Conservation (phyloP, 2,113 vertebrate genomes). For the Salvelinus fontinalis region DNA sequence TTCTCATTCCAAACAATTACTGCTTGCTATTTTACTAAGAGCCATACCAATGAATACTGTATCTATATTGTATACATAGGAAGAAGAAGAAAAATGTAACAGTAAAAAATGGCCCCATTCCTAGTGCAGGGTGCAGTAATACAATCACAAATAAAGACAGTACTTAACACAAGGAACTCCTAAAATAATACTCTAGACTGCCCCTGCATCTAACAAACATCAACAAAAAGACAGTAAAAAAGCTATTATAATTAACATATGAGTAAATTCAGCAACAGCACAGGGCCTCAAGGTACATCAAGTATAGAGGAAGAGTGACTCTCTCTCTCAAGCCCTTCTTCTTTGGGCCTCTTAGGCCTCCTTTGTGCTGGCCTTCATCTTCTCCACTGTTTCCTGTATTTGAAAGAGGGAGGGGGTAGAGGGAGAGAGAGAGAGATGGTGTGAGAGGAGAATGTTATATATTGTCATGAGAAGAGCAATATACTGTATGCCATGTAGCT, state of each 20-base stretch:
- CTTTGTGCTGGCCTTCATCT: conserved; percentile 89
- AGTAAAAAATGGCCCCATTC: conserved; percentile 47
- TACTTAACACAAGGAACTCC: conserved; percentile 65
- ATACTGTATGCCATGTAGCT: no score
- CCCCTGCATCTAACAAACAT: conserved; percentile 58
- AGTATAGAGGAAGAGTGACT: conserved; percentile 63
- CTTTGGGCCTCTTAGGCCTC: conserved; percentile 77
- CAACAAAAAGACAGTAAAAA: conserved; percentile 57
- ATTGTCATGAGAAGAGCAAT: no score
- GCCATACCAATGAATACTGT: conserved; percentile 57
- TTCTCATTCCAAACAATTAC: conserved; percentile 35
- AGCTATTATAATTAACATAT: conserved; percentile 63
- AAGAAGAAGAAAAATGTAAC: conserved; percentile 11
- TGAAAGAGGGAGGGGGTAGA: conserved; percentile 12
- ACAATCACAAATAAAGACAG: conserved; percentile 67
- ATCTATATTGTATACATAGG: conserved; percentile 36
- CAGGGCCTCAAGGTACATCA: conserved; percentile 57
- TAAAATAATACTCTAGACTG: conserved; percentile 43
- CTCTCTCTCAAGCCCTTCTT: conserved; percentile 22
- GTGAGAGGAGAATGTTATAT: neutral
- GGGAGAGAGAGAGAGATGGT: neutral
- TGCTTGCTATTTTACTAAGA: conserved; percentile 52
- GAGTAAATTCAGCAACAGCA: conserved; percentile 56
- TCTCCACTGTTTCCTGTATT: conserved; percentile 89
- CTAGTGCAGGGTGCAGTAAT: conserved; percentile 64